These are phyloP conservation scores for Temnothorax rugatulus DNA, from an alignment of 2,888 invertebrate genomes.

Conservation along the genomic window DNA sequence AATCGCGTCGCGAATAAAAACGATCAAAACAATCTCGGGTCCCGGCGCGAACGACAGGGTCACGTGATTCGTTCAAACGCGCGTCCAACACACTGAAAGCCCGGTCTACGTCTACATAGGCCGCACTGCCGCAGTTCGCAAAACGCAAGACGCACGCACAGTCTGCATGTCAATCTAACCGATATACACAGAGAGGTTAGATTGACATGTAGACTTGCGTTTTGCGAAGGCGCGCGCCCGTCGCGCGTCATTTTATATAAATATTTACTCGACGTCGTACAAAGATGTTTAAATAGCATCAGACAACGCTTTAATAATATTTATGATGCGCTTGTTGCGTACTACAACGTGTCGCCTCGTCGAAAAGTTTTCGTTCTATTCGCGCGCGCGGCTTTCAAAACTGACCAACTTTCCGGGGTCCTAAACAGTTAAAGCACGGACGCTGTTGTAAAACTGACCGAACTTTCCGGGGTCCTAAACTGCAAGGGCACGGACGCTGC, in stretches of 20 bases:
- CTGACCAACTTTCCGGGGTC: neutral
- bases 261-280: neutral
- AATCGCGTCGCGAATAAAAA: neutral
- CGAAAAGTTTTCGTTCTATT: neutral
- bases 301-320: neutral
- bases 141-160: no score
- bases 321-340: no score
- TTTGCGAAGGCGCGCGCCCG: neutral
- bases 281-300: constrained; percentile 11
- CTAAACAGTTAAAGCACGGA: neutral
- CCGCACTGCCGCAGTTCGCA: no score
- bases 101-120: no score
- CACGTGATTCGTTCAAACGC: constrained; percentile 16
- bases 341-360: neutral
- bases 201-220: no score
- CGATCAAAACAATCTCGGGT: neutral
- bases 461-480: no score
- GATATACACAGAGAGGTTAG: no score
- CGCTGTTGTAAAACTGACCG: neutral
- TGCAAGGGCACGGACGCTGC: no score
- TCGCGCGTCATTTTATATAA: neutral
- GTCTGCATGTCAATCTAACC: no score
- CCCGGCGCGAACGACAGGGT: neutral
- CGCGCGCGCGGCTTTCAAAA: neutral
- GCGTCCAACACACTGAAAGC: no score